Percentiles rank a stretch among this genome's conserved stretches.
Conservation (phyloP, 2,797 vertebrate genomes). For the Thamnophis elegans region DNA sequence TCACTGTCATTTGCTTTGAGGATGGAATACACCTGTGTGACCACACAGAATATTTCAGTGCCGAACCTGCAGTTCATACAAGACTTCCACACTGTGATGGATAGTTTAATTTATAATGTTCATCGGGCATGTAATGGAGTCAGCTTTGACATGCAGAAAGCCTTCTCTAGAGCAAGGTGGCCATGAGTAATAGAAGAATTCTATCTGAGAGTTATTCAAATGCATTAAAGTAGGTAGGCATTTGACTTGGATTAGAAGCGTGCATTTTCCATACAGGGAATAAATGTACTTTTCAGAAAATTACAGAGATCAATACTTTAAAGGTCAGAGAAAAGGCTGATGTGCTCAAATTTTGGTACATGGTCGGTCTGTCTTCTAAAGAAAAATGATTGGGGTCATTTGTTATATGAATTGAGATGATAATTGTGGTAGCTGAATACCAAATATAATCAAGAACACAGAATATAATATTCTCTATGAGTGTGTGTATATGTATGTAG, state of each 20-base stretch:
- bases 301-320: slow-evolving; percentile 46
- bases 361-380: slow-evolving; percentile 33
- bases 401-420: slow-evolving; percentile 26
- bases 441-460: not conserved
- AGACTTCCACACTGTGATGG: not conserved
- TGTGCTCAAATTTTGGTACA: slow-evolving; percentile 46
- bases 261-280: slow-evolving; percentile 29
- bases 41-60: not conserved
- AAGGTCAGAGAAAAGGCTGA: slow-evolving; percentile 42
- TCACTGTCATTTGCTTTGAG: not conserved
- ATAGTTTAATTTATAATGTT: not conserved
- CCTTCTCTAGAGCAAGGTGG: not conserved
- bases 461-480: not conserved
- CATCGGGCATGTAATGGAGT: not conserved
- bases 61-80: not conserved
- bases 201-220: slow-evolving; percentile 4
- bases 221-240: slow-evolving; percentile 40
- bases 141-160: not conserved
- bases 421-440: slow-evolving; percentile 13
- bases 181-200: not conserved
- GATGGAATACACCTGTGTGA: not conserved
- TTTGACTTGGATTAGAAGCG: slow-evolving; percentile 17
- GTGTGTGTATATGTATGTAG: not conserved
- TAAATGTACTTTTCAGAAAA: slow-evolving; percentile 56
- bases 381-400: slow-evolving; percentile 46